These are phyloP conservation scores for Rhamnusium bicolor DNA, from an alignment of 2,888 invertebrate genomes.

Conservation along the genomic window DNA sequence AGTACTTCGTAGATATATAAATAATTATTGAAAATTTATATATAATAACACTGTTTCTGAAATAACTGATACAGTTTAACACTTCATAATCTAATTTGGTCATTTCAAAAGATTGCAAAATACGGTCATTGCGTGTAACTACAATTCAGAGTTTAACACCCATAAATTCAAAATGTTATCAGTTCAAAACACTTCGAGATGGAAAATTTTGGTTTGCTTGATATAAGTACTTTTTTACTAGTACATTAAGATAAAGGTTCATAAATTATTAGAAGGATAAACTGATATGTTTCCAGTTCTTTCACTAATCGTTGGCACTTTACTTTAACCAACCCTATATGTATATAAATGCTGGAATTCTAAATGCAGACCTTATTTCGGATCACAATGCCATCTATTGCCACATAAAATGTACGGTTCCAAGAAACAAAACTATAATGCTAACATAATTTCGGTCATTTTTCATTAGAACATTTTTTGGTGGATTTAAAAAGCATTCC, in stretches of 20 bases:
- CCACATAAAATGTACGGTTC: no score
- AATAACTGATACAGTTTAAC: conserved; percentile 13
- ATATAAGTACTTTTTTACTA: conserved; percentile 2
- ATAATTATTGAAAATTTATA: conserved; percentile 39
- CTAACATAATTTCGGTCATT: no score
- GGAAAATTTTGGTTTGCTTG: conserved; percentile 14
- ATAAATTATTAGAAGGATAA: conserved; percentile 8
- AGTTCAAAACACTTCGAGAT: background rate
- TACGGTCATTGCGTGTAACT: background rate
- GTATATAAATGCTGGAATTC: no score
- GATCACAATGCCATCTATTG: no score
- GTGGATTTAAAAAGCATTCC: no score
- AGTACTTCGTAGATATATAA: conserved; percentile 42
- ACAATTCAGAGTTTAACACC: background rate
- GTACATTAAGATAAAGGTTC: conserved; percentile 18
- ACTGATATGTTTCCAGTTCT: conserved; percentile 9
- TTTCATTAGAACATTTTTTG: no score
- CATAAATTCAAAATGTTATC: conserved; percentile 20
- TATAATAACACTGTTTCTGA: conserved; percentile 1
- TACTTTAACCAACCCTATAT: no score
- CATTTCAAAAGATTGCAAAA: background rate
- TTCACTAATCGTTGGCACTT: conserved; percentile 15
- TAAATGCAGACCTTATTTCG: no score
- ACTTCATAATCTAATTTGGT: conserved; percentile 10
- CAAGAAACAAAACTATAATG: no score